Conservation (phyloP, 2,113 vertebrate genomes). For the Esox niger region DNA sequence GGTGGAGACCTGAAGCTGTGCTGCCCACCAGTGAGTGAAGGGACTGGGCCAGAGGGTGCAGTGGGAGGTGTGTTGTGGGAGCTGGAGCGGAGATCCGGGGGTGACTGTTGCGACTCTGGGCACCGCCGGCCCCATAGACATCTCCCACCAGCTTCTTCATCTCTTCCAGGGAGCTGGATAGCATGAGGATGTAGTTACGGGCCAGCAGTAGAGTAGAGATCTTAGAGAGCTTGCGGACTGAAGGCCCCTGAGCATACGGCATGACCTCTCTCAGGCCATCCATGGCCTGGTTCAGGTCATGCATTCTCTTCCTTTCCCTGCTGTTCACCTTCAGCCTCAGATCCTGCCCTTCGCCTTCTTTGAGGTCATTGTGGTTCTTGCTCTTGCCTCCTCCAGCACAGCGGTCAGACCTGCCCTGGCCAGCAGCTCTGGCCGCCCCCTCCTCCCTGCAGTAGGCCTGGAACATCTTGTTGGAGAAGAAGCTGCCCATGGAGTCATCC, state of each 20-base stretch:
- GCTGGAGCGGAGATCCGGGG: slow-evolving; percentile 36
- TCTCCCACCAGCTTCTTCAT: slow-evolving; percentile 81
- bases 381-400: slow-evolving; percentile 35
- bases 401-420: slow-evolving; percentile 27
- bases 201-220: slow-evolving; percentile 80
- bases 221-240: slow-evolving; percentile 82
- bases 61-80: slow-evolving; percentile 54
- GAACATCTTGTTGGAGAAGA: slow-evolving; percentile 75
- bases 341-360: slow-evolving; percentile 70
- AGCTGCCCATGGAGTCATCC: slow-evolving; percentile 58
- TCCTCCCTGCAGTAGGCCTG: slow-evolving; percentile 64
- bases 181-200: slow-evolving; percentile 83
- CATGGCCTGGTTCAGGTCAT: slow-evolving; percentile 82
- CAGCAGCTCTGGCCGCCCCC: slow-evolving; percentile 10
- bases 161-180: slow-evolving; percentile 79
- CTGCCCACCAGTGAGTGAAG: slow-evolving; percentile 68
- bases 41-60: slow-evolving; percentile 71
- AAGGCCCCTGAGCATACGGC: slow-evolving; percentile 79
- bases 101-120: slow-evolving; percentile 55
- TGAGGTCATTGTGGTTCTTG: slow-evolving; percentile 45
- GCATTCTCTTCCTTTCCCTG: slow-evolving; percentile 81
- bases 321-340: slow-evolving; percentile 82
- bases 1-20: slow-evolving; percentile 47
- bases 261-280: slow-evolving; percentile 81
- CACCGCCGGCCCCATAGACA: slow-evolving; percentile 67